These are phyloP conservation scores for Petrolisthes cinctipes DNA, from an alignment of 2,888 invertebrate species.

Conservation along the genomic window DNA sequence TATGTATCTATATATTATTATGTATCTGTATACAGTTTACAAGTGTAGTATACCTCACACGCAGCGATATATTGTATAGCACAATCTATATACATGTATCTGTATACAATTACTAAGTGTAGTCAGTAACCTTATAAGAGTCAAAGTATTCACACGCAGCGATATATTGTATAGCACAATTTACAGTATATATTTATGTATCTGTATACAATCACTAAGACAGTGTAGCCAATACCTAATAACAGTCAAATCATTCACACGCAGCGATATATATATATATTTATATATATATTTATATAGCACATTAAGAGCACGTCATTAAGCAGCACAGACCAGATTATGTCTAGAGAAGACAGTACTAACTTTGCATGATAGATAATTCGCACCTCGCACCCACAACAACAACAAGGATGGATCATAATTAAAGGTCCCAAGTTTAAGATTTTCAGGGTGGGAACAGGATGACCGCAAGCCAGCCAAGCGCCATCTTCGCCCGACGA, in stretches of 20 bases:
- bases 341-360: not conserved
- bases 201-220: slow-evolving; percentile 16
- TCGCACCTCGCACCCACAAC: not conserved
- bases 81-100: too few species aligned
- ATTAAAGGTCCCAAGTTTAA: not conserved
- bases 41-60: too few species aligned
- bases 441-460: not conserved
- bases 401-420: not conserved
- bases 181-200: slow-evolving; percentile 14
- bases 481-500: not conserved
- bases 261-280: slow-evolving; percentile 26
- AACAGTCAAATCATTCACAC: too few species aligned
- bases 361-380: not conserved
- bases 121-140: too few species aligned
- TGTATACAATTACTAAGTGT: too few species aligned
- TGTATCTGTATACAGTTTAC: too few species aligned
- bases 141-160: not conserved
- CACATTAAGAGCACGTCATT: slow-evolving; percentile 6
- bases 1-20: too few species aligned
- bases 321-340: slow-evolving; percentile 8
- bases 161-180: not conserved
- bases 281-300: slow-evolving; percentile 3
- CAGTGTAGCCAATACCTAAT: not conserved
- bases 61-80: too few species aligned
- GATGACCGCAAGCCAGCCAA: not conserved